Evolutionary conservation across 2,888 invertebrate genomes (phyloP), one percentile per base, ranked within the genome.

Genomic region (Caenorhabditis afra): DNA sequence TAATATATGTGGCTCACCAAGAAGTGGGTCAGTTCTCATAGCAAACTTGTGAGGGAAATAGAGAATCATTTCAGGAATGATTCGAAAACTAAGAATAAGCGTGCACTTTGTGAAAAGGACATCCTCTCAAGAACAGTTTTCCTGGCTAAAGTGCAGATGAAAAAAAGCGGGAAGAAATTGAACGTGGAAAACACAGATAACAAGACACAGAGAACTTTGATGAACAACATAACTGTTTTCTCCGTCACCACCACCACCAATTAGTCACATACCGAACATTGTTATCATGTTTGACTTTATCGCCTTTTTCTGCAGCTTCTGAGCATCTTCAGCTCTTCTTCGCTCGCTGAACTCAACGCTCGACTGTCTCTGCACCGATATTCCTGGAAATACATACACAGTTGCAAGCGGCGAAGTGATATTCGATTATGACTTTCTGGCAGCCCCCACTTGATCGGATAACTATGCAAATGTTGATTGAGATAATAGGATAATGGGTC

Each of bases 241-340:
- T 41, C 11, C 41, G 3, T 4, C 14, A 14, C 2, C 3, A 3
- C 3, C 41, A 14, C 41, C 11, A 11, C 11, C n/a, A 58, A 4
- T 3, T n/a, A n/a, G 41, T n/a, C 14, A 78, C 83, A 49, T 29
- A 85, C 85, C 83, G 49, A 79, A 81, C 77, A 84, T 79, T 57
- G 78, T 79, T 74, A 87, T 86, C 84, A 87, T 86, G 64, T 83
- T 86, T n/a, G 79, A 79, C 58, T 87, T 87, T 29, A 86, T 73
- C 49, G 86, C 86, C 49, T 85, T 83, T 52, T 81, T 78, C 71
- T 79, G 81, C 39, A 78, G 64, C 55, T 83, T 75, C 23, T 79
- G 73, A 67, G 81, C 75, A 73, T 82, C 85, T 66, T 81, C 74
- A 12, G 70, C 77, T 53, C 61, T 39, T 39, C 66, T 23, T 18